Evolutionary conservation across 1,140 invertebrate species (phyloP), one percentile per base, ranked within the genome.

Genomic region (Frieseomelitta varia): DNA sequence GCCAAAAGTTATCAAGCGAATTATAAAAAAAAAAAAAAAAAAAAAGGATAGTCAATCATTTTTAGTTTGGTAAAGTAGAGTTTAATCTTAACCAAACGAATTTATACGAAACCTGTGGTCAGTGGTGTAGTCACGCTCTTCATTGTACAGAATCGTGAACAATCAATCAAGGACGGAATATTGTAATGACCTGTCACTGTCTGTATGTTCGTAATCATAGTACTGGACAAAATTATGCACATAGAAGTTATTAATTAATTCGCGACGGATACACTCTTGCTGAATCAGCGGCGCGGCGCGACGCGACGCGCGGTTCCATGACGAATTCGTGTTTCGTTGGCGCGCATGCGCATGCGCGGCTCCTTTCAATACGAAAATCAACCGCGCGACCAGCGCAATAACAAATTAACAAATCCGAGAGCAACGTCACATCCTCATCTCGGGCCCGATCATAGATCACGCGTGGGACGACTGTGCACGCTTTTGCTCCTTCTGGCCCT

Each of bases 381-480:
- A 84, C 87, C 85, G 87, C 85, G 87, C 81, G 88, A 81, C 86
- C 87, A 79, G 56, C 79, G 90, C 87, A 91, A 91, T 92, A 87
- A 90, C 88, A 87, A 91, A 92, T 93, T 92, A 90, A 90, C 85
- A 85, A 91, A 91, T 91, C 86, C 85, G 85, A 81, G 81, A 76
- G 85, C 12, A 85, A 89, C 90, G 91, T 92, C 91, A 92, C 88
- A 92, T 92, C 91, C 91, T 92, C 90, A 88, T 90, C 86, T 77
- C 51, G 56, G 12, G 17, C n/a, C 17, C 76, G 76, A 27, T 56
- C 34, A 27, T 10, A 30, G 55, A 21, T 47, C 65, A 30, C 47
- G 88, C 87, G 87, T 89, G 85, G 87, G 87, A 89, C 53, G 71
- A 27, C 15, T 24, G 55, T 27, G 11, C 39, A 56, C 72, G 53